Conservation (phyloP, 2,888 invertebrate species). For the Nyleta sp. region DNA sequence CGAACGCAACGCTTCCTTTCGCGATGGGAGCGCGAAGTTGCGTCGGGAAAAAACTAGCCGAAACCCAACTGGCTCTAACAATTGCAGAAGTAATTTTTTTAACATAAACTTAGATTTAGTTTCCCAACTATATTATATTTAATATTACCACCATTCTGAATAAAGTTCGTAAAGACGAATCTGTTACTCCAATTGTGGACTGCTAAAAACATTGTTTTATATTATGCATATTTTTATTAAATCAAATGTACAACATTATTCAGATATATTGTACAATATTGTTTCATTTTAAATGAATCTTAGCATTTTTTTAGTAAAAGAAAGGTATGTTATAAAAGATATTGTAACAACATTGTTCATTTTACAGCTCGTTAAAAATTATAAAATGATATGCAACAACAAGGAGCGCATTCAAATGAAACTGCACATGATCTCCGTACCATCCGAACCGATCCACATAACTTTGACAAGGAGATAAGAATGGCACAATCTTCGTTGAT, state of each 20-base stretch:
- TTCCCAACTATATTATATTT: too few species aligned
- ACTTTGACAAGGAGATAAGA: conserved; percentile 73
- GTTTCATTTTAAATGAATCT: conserved; percentile 2
- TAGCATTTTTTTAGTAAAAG: too few species aligned
- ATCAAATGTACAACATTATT: too few species aligned
- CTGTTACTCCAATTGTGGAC: too few species aligned
- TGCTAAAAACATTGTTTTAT: too few species aligned
- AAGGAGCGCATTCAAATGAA: conserved; percentile 84
- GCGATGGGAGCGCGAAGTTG: conserved; percentile 92
- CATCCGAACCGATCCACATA: conserved; percentile 83
- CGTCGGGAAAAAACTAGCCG: conserved; percentile 91
- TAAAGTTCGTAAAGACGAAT: too few species aligned
- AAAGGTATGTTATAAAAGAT: too few species aligned
- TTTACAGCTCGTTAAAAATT: conserved; percentile 84
- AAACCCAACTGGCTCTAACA: conserved; percentile 88
- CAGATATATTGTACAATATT: too few species aligned
- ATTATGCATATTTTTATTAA: too few species aligned
- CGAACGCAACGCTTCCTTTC: conserved; percentile 91
- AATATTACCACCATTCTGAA: too few species aligned
- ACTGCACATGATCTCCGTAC: conserved; percentile 86
- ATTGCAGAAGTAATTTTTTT: conserved; percentile 85
- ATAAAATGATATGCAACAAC: conserved; percentile 84
- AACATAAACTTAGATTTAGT: too few species aligned
- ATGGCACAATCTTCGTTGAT: neutral
- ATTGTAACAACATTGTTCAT: too few species aligned